Base-by-base conservation (phyloP, 2,113 vertebrate species). In the Fregata magnificens region DNA sequence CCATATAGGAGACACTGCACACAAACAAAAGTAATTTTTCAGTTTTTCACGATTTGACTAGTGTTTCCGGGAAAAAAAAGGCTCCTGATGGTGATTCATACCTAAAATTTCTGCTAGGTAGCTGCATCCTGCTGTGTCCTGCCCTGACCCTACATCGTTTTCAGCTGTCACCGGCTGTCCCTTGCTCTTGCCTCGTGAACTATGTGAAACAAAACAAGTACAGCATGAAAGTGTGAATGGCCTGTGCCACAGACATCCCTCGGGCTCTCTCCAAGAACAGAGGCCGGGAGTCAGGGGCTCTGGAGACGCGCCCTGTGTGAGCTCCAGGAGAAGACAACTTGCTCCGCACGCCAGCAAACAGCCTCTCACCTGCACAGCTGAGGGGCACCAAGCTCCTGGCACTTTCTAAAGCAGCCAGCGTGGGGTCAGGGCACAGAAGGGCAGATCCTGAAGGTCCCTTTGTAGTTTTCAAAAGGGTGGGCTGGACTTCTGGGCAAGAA, bases 361-460 rank as follows among this genome's bases (percentile, higher is more conserved):
- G 31, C 45, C 44, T 55, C 82, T 53, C 28, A 45, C 55, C 53
- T 19, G 13, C 0, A 0, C 3, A 21, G 47, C 36, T 58, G 61
- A 38, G 85, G 47, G 47, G 7, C 47, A 78, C 24, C 42, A 13
- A 88, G n/a, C 25, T 71, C 69, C 44, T 2, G 11, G 70, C 0
- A 0, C 58, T 50, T 0, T 0, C 58, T 65, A 15, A 45, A 73
- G 61, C 74, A 66, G 42, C 42, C 61, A 17, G 38, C 0, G 1
- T 59, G 74, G 42, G 45, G 34, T 49, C 22, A 8, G 52, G 61
- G 38, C 32, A 82, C 32, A 40, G 56, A 63, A 71, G 26, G 13
- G 38, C 42, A 45, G 26, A 17, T 22, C 38, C 61, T 63, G 36
- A 70, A 65, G 28, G 16, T 79, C 55, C 29, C 34, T 55, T 9